These are phyloP conservation scores for Himalopsyche phryganea DNA, from an alignment of 1,140 invertebrate genomes.

Conservation along the genomic window DNA sequence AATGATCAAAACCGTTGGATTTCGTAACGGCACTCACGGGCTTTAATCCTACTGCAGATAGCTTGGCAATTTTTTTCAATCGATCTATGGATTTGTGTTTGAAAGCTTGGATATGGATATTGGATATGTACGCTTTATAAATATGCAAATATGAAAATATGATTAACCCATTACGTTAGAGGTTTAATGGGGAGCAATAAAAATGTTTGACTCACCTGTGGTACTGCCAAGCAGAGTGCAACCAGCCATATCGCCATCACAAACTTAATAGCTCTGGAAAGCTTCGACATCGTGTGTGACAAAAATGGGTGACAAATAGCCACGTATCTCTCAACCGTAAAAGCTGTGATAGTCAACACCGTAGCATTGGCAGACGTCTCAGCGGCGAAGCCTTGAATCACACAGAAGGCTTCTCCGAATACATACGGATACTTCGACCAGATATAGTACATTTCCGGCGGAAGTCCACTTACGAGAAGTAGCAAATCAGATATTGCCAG, in stretches of 20 bases:
- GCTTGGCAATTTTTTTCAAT: no score
- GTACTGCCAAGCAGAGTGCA: slow-evolving; percentile 71
- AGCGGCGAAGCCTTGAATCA: slow-evolving; percentile 76
- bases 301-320: slow-evolving; percentile 74
- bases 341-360: slow-evolving; percentile 80
- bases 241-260: slow-evolving; percentile 69
- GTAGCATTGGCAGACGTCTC: slow-evolving; percentile 93
- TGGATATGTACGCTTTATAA: no score
- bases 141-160: no score
- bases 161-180: no score
- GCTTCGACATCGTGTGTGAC: slow-evolving; percentile 80
- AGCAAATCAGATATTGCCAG: slow-evolving; percentile 90
- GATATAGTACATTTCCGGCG: slow-evolving; percentile 81
- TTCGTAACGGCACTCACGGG: no score
- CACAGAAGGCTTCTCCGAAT: slow-evolving; percentile 83
- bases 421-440: slow-evolving; percentile 86
- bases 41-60: no score
- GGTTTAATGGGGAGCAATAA: no score
- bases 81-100: no score
- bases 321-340: slow-evolving; percentile 77
- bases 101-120: no score
- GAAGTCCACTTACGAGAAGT: slow-evolving; percentile 76
- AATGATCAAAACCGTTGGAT: no score
- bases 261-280: slow-evolving; percentile 71
- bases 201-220: slow-evolving; percentile 61